Percentiles rank a stretch among this genome's conserved stretches.
phyloP scores from a whole-genome alignment of 2,888 invertebrate genomes.

The Eurois occulta region DNA sequence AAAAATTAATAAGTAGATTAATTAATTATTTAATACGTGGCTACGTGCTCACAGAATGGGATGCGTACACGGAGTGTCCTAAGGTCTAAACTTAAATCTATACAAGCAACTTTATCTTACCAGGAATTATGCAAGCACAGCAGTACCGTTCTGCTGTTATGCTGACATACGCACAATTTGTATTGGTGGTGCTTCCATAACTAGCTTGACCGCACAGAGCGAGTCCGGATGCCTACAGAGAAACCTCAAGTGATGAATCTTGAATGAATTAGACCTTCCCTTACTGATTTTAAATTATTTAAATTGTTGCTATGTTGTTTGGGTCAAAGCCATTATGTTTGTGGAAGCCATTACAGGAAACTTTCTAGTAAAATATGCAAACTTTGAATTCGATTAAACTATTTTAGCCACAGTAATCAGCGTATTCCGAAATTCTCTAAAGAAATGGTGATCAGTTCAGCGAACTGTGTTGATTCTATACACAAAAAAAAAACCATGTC shows the following conservation, averaged over 20 bases:
- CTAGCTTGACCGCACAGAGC: constrained; percentile 4
- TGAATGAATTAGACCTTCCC: background rate
- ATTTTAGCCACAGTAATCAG: background rate
- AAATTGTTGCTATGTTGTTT: background rate
- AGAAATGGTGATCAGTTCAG: background rate
- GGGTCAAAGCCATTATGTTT: background rate
- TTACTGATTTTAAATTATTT: background rate
- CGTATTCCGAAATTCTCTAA: background rate
- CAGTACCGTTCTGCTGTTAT: too few relatives aligned
- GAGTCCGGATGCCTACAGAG: background rate
- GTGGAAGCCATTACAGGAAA: background rate
- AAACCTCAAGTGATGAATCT: constrained; percentile 1
- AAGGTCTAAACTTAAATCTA: too few relatives aligned
- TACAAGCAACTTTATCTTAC: too few relatives aligned
- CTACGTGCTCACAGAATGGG: too few relatives aligned
- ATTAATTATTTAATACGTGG: too few relatives aligned
- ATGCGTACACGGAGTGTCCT: too few relatives aligned
- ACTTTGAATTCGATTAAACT: background rate
- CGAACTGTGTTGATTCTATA: background rate
- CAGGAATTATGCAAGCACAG: too few relatives aligned
- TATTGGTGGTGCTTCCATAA: too few relatives aligned
- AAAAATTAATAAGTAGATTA: too few relatives aligned
- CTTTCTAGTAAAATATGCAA: background rate
- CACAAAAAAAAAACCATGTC: too few relatives aligned
- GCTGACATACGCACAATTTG: too few relatives aligned